Evolutionary conservation across 1,140 invertebrate species (phyloP).

Genomic region (Pantala flavescens): DNA sequence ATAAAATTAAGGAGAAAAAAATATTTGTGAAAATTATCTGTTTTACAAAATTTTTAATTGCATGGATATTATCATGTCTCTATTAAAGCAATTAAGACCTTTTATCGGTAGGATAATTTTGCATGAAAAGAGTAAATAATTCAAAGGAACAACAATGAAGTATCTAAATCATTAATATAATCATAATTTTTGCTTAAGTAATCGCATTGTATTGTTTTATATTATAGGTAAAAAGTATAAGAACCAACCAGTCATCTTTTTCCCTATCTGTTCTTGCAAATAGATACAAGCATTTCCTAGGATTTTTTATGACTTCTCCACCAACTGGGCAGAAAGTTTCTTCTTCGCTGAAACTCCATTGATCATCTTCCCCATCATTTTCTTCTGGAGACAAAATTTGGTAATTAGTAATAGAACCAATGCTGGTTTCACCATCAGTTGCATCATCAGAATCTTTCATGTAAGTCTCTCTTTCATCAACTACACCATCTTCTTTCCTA

Average conservation of each 20-base stretch:
- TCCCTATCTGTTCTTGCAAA: slow-evolving; percentile 75
- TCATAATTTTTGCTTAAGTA: too few species aligned
- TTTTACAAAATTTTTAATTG: too few species aligned
- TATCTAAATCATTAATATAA: too few species aligned
- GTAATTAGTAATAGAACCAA: not conserved
- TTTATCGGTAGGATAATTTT: too few species aligned
- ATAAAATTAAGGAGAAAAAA: too few species aligned
- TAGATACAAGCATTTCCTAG: slow-evolving; percentile 45
- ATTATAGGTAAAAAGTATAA: too few species aligned
- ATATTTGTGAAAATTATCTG: too few species aligned
- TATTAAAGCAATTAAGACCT: too few species aligned
- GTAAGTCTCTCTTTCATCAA: slow-evolving; percentile 28
- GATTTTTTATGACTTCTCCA: slow-evolving; percentile 29
- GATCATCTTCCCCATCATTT: slow-evolving; percentile 32
- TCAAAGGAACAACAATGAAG: too few species aligned
- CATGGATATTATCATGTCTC: too few species aligned
- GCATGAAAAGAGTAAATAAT: too few species aligned
- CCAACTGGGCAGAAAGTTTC: slow-evolving; percentile 24
- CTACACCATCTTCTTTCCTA: slow-evolving; percentile 28
- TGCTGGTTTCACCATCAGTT: not conserved
- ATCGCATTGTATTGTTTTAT: too few species aligned
- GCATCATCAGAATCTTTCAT: slow-evolving; percentile 12
- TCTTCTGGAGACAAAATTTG: slow-evolving; percentile 18
- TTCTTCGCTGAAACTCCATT: slow-evolving; percentile 23
- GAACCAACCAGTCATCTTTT: slow-evolving; percentile 77